These are phyloP conservation scores for Drosophila eugracilis DNA, from an alignment of 1,140 invertebrate species.

Conservation along the genomic window DNA sequence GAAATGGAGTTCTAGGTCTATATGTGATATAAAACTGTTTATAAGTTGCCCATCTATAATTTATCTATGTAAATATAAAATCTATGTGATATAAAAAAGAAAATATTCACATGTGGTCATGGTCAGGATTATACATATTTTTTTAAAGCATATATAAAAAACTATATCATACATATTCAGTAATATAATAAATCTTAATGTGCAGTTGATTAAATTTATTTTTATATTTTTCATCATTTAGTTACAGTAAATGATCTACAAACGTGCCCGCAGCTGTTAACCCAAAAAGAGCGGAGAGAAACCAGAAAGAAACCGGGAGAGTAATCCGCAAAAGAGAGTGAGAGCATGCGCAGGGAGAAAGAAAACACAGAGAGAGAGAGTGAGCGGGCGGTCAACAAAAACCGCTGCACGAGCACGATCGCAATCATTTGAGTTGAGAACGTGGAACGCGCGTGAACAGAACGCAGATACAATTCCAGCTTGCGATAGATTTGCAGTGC, in stretches of 20 bases:
- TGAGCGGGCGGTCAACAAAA: slow-evolving; percentile 55
- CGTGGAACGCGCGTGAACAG: slow-evolving; percentile 68
- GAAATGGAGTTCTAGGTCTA: too few relatives aligned
- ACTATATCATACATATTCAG: too few relatives aligned
- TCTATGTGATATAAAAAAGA: too few relatives aligned
- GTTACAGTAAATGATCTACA: not conserved
- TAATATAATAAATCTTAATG: too few relatives aligned
- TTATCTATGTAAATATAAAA: too few relatives aligned
- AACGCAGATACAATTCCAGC: slow-evolving; percentile 32
- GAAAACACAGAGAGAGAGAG: not conserved
- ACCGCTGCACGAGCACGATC: slow-evolving; percentile 65
- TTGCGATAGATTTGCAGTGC: slow-evolving; percentile 23
- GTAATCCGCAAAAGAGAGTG: not conserved
- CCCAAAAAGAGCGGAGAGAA: slow-evolving; percentile 41
- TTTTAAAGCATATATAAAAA: too few relatives aligned
- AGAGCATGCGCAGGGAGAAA: slow-evolving; percentile 1
- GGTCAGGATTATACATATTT: too few relatives aligned
- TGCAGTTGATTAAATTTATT: too few relatives aligned
- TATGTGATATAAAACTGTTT: too few relatives aligned
- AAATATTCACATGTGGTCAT: too few relatives aligned
- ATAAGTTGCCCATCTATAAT: too few relatives aligned
- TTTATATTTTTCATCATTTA: not conserved
- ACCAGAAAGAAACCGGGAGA: slow-evolving; percentile 3
- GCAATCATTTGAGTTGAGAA: slow-evolving; percentile 77
- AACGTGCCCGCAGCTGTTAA: slow-evolving; percentile 38